phyloP scores from a whole-genome alignment of 1,140 invertebrate species.

The Hypsibius dujardini region DNA sequence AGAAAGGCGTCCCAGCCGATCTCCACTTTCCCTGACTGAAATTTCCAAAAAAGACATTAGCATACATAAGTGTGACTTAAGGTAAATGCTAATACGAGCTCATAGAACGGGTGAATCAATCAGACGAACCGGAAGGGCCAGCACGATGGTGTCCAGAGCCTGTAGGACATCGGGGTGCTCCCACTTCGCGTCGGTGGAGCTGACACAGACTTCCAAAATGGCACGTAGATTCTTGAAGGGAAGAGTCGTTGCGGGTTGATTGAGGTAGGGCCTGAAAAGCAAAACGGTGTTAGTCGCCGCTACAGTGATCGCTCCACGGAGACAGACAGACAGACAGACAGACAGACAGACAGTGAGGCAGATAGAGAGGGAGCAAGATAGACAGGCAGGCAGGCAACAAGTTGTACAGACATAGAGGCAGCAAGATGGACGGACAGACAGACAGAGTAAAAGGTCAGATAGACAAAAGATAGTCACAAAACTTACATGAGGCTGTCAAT shows the following conservation, averaged over 20 bases:
- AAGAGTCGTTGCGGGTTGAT: neutral
- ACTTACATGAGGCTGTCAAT: neutral
- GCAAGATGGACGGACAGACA: too few relatives aligned
- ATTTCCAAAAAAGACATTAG: neutral
- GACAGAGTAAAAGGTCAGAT: neutral
- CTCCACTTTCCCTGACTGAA: neutral
- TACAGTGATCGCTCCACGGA: neutral
- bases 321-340: neutral
- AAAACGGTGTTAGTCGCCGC: neutral
- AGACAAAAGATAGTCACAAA: neutral
- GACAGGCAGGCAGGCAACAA: too few relatives aligned
- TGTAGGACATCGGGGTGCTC: neutral
- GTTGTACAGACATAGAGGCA: too few relatives aligned
- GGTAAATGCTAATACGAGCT: neutral
- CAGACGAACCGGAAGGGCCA: neutral
- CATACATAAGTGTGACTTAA: neutral
- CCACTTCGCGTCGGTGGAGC: neutral
- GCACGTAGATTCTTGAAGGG: neutral
- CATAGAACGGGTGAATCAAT: neutral
- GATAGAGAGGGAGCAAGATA: neutral
- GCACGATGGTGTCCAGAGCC: neutral
- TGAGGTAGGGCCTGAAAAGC: neutral
- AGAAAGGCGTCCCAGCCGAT: constrained; percentile 12
- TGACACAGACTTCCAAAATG: neutral
- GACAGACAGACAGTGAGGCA: neutral